Evolutionary conservation across 2,888 invertebrate genomes (phyloP).

Genomic region (Oligia fasciuncula): DNA sequence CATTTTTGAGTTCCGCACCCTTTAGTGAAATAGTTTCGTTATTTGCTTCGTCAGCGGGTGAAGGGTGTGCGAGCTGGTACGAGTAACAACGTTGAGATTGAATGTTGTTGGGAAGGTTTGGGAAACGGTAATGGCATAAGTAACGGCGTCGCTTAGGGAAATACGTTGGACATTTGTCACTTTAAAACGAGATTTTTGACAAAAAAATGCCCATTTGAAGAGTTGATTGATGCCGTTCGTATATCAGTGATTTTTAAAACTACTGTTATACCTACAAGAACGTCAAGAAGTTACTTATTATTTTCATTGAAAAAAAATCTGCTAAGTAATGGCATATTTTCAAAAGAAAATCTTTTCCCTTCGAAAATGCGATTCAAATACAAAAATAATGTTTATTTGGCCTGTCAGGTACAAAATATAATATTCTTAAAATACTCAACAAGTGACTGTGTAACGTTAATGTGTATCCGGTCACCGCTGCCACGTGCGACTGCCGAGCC

Average conservation of each 20-base stretch:
- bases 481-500: slow-evolving; percentile 61
- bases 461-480: slow-evolving; percentile 63
- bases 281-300: background rate
- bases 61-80: background rate
- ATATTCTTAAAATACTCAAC: slow-evolving; percentile 54
- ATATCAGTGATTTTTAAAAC: background rate
- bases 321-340: background rate
- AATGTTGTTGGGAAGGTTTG: slow-evolving; percentile 39
- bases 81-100: slow-evolving; percentile 44
- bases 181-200: background rate
- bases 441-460: slow-evolving; percentile 50
- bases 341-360: background rate
- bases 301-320: background rate
- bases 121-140: background rate
- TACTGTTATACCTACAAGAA: background rate
- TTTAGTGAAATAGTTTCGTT: slow-evolving; percentile 65
- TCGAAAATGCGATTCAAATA: background rate
- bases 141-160: background rate
- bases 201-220: background rate
- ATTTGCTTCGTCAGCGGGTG: slow-evolving; percentile 57
- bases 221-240: background rate
- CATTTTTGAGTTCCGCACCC: slow-evolving; percentile 65
- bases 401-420: slow-evolving; percentile 20
- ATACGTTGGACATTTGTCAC: background rate
- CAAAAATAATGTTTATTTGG: background rate